Conservation (phyloP, 1,140 invertebrate species). For the Bombus difficillimus region DNA sequence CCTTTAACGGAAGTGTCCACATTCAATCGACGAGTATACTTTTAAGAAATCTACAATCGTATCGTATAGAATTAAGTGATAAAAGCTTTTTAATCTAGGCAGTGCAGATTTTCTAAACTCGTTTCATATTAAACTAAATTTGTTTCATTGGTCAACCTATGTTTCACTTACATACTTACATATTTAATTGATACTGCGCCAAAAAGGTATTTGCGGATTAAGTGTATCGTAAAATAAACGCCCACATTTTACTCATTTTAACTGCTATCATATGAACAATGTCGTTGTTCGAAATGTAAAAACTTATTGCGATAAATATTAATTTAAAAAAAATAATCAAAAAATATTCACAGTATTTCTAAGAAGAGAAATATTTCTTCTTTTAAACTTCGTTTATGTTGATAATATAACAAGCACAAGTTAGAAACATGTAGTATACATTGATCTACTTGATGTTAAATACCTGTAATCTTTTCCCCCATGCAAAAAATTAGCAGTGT, state of each 20-base stretch:
- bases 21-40: background rate
- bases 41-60: background rate
- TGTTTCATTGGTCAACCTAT: background rate
- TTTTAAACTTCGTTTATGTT: too few species aligned
- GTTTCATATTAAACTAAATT: background rate
- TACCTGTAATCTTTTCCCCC: conserved; percentile 16
- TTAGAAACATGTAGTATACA: background rate
- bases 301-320: background rate
- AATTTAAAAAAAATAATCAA: background rate
- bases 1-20: too few species aligned
- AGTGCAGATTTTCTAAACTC: background rate
- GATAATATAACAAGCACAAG: background rate
- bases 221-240: background rate
- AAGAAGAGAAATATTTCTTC: background rate
- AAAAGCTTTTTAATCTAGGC: background rate
- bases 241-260: background rate
- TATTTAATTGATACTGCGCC: background rate
- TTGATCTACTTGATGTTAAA: background rate
- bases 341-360: background rate
- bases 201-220: background rate
- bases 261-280: background rate
- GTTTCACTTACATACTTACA: background rate
- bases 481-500: conserved; percentile 8
- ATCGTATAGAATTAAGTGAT: conserved; percentile 19
- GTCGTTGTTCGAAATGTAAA: background rate